Evolutionary conservation across 1,140 invertebrate species (phyloP), one percentile per base, ranked within the genome.

Genomic region (Polypedilum vanderplanki): DNA sequence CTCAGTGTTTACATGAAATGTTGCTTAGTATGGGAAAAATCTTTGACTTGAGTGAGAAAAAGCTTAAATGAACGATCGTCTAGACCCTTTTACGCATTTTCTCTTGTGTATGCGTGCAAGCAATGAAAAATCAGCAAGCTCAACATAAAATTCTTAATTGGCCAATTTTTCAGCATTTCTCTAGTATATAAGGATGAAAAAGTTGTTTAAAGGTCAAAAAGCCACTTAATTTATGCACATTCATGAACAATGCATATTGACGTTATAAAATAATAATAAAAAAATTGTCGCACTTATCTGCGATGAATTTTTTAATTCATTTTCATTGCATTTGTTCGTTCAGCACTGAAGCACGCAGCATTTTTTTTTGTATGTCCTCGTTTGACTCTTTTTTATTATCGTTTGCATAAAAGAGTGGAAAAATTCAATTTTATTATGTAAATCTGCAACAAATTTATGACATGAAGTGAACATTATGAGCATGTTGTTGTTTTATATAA

Each of bases 391-490:
- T 57, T 57, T 57, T 57, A 57, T 57, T 57, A 57, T 57, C 46
- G 46, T n/a, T 57, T n/a, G 46, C 12, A 57, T 12, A 57, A 57
- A 4, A n/a, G 46, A 4, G n/a, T n/a, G 46, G 46, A 57, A 57
- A 46, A 57, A 57, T 57, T 57, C 46, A 57, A 57, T 57, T 57
- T 57, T 57, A 57, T 57, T 57, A 57, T 57, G 46, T 57, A 57
- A 57, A 57, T 57, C 46, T 57, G 46, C 46, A 57, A 57, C 46
- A 12, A 57, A 57, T 57, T 57, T 57, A 57, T 57, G 46, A 57
- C 15, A 12, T 57, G 46, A 57, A n/a, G 46, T n/a, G n/a, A 57
- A 57, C 46, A 57, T 57, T 57, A 57, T 57, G n/a, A 57, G 15
- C 12, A 4, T n/a, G n/a, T n/a, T n/a, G 46, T 57, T 57, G n/a